Evolutionary conservation across 2,888 invertebrate genomes (phyloP).

Genomic region (Rhagonycha lutea): DNA sequence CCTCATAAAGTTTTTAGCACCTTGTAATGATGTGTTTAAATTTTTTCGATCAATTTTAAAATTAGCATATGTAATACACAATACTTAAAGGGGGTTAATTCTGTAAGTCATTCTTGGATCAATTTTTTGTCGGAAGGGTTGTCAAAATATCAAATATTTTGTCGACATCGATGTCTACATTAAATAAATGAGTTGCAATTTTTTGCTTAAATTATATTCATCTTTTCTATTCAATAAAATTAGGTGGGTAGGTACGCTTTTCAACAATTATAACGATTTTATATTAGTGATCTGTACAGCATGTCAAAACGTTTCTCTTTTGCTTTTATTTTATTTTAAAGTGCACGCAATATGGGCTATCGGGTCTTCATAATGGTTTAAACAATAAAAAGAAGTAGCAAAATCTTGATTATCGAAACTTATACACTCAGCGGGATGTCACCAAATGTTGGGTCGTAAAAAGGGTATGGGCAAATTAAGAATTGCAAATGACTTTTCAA

Average conservation of each 20-base stretch:
- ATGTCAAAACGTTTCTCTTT: background rate
- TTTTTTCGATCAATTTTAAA: conserved; percentile 29
- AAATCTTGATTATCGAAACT: background rate
- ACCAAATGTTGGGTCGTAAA: conserved; percentile 22
- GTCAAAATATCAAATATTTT: conserved; percentile 25
- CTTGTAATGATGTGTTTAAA: conserved; percentile 31
- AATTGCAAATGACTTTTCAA: conserved; percentile 28
- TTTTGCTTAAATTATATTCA: conserved; percentile 1
- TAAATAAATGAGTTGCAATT: conserved; percentile 24
- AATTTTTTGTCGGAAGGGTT: conserved; percentile 7
- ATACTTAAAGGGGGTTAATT: conserved; percentile 17
- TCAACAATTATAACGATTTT: background rate
- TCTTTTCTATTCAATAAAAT: background rate
- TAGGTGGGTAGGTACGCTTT: background rate
- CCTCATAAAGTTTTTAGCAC: conserved; percentile 31
- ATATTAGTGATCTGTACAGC: background rate
- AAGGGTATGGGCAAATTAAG: conserved; percentile 25
- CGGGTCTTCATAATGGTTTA: background rate
- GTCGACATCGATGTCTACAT: conserved; percentile 17
- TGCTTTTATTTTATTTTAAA: background rate
- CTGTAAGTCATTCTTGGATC: conserved; percentile 24
- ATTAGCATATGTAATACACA: conserved; percentile 32
- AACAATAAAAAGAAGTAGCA: background rate
- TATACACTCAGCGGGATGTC: conserved; percentile 17
- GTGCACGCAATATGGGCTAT: background rate